Percentiles rank a stretch among this genome's conserved stretches.
These are phyloP conservation scores for Penaeus indicus DNA, from an alignment of 1,140 invertebrate species.

Conservation along the genomic window DNA sequence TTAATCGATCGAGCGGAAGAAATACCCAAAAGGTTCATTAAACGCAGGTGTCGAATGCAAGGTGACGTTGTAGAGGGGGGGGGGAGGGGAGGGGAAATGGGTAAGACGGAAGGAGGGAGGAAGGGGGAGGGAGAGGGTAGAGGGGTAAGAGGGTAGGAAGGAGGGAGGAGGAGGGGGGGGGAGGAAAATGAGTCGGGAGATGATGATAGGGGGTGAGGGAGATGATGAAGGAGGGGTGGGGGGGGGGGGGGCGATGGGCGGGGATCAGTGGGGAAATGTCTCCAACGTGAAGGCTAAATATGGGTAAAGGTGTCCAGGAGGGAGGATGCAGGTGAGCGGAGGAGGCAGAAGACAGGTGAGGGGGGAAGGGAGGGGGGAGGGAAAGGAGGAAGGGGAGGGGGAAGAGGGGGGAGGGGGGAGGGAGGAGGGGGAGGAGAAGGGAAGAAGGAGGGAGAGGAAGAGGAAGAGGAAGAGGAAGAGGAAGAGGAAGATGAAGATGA, in stretches of 20 bases:
- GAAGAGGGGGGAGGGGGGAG: not conserved
- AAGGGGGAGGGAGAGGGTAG: not conserved
- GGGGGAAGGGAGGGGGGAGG: not conserved
- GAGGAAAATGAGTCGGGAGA: not conserved
- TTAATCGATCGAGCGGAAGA: too few relatives aligned
- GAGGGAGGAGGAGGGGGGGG: not conserved
- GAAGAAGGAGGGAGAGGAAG: not conserved
- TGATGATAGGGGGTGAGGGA: not conserved
- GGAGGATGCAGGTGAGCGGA: slow-evolving; percentile 2
- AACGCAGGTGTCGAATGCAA: too few relatives aligned
- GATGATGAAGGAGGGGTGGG: not conserved
- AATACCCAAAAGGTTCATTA: too few relatives aligned
- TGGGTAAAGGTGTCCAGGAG: not conserved
- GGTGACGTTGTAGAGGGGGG: not conserved
- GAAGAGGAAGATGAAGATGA: not conserved
- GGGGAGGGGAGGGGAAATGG: not conserved
- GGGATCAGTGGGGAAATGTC: not conserved
- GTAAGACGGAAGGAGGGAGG: not conserved
- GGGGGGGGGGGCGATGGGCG: not conserved
- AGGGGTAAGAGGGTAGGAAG: not conserved
- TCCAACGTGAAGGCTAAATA: too few relatives aligned
- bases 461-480: not conserved
- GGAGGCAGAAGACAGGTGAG: not conserved
- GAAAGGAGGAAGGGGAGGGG: not conserved
- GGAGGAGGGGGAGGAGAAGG: not conserved